Evolutionary conservation across 2,888 invertebrate genomes (phyloP), one percentile per base, ranked within the genome.

Genomic region (Cephus rjabovi): DNA sequence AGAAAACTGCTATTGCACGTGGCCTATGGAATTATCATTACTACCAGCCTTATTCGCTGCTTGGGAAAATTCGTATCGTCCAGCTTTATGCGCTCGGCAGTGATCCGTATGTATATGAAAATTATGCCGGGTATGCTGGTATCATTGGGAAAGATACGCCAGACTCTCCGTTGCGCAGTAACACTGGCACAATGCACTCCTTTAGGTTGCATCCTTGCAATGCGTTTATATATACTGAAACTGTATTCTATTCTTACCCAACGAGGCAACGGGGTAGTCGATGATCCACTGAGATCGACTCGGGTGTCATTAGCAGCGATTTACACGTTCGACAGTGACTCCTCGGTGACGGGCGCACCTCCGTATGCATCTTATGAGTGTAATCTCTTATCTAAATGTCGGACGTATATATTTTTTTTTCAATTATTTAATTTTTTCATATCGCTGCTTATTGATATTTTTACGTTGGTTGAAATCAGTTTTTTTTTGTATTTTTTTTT

Each of bases 211-310:
- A 56, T 56, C 56, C 56, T 56, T 56, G 56, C 56, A 56, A 56
- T 56, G 56, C 56, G 23, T 23, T 56, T 23, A 23, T 56, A 9
- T 6, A 6, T 9, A 56, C 23, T 56, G 15, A 9, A 56, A 56
- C 23, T 23, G 23, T 56, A 23, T 56, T 56, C 56, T 9, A 56
- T 56, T 56, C 56, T 56, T 56, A 71, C 84, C 84, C 84, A 86
- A 86, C 84, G 85, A 83, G 86, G 85, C 80, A 69, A 68, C 33
- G 74, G 56, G 71, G 71, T 71, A 31, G 77, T 9, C 35, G 85
- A 87, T 85, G 84, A 87, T 85, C 82, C 82, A 81, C 75, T 79
- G 80, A 84, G 87, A 87, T 85, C 84, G 83, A 83, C 84, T 80
- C 84, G 81, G 82, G 80, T 81, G 85, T 87, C 84, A 84, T 88